Evolutionary conservation across 2,113 vertebrate species (phyloP).

Genomic region (Calypte anna): DNA sequence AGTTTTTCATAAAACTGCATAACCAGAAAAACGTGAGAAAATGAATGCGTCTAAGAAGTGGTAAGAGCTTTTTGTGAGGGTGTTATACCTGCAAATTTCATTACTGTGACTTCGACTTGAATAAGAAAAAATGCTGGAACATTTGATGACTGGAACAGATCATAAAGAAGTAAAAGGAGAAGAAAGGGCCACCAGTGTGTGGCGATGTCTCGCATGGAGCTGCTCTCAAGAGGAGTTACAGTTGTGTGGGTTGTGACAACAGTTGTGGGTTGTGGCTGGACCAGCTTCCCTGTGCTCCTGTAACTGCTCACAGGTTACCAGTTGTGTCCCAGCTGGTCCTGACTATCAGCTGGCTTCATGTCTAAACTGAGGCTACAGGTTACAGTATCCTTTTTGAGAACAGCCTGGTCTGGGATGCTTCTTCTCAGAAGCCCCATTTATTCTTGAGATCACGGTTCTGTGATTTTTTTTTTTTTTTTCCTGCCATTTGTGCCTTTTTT

Average conservation of each 20-base stretch:
- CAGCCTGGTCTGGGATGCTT: neutral
- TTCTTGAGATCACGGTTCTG: accelerated
- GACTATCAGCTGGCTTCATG: neutral
- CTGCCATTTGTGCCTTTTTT: neutral
- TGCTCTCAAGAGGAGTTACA: neutral
- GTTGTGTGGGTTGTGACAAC: neutral
- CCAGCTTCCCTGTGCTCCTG: accelerated
- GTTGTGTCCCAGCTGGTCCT: neutral
- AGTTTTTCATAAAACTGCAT: neutral
- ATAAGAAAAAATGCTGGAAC: neutral
- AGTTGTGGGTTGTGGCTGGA: too few species aligned
- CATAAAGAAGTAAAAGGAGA: neutral
- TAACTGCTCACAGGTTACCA: neutral
- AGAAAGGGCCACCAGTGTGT: neutral
- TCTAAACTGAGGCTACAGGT: neutral
- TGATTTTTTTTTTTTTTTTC: neutral
- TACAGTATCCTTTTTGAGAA: neutral
- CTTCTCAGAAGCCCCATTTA: neutral
- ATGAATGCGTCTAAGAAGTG: neutral
- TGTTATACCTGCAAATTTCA: neutral
- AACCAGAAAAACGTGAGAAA: neutral
- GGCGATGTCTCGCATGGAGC: neutral
- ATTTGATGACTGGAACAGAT: neutral
- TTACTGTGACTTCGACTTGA: neutral
- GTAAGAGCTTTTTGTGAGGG: neutral